A percentile compares a stretch with the other conserved stretches of the same genome.
These are phyloP conservation scores for Tuberolachnus salignus DNA, from an alignment of 2,888 invertebrate genomes.

Conservation along the genomic window DNA sequence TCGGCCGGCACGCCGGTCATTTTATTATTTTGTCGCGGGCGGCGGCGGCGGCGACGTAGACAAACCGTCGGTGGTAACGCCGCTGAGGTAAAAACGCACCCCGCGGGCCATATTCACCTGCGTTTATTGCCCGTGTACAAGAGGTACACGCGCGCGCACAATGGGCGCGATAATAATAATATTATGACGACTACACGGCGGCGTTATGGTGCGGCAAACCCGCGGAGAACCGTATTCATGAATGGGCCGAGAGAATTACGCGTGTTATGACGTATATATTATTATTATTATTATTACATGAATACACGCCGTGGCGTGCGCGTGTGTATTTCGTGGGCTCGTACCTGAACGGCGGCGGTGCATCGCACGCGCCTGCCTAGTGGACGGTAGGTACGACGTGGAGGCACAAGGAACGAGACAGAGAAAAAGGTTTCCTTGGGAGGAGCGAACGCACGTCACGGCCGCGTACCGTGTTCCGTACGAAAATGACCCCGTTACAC, in stretches of 20 bases:
- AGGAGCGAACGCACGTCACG: slow-evolving; percentile 34
- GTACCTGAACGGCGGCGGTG: not conserved
- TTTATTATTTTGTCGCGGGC: too few relatives aligned
- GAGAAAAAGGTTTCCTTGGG: slow-evolving; percentile 36
- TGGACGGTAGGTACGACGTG: not conserved
- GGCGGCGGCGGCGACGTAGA: too few relatives aligned
- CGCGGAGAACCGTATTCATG: slow-evolving; percentile 16
- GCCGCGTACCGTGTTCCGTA: too few relatives aligned
- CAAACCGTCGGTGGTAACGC: not conserved
- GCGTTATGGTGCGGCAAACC: not conserved
- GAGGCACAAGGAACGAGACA: not conserved
- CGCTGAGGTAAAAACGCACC: not conserved
- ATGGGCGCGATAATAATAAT: not conserved
- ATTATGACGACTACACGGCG: not conserved
- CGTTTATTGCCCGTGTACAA: not conserved
- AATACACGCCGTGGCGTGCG: not conserved
- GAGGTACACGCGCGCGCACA: not conserved
- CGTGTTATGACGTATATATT: not conserved
- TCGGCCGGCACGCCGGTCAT: too few relatives aligned
- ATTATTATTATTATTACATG: too few relatives aligned
- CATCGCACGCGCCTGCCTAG: not conserved
- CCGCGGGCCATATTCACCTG: not conserved
- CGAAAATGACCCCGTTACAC: too few relatives aligned
- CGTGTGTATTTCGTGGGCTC: not conserved
- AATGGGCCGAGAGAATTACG: not conserved